phyloP scores from a whole-genome alignment of 2,888 invertebrate species.

The Tinea semifulvella region DNA sequence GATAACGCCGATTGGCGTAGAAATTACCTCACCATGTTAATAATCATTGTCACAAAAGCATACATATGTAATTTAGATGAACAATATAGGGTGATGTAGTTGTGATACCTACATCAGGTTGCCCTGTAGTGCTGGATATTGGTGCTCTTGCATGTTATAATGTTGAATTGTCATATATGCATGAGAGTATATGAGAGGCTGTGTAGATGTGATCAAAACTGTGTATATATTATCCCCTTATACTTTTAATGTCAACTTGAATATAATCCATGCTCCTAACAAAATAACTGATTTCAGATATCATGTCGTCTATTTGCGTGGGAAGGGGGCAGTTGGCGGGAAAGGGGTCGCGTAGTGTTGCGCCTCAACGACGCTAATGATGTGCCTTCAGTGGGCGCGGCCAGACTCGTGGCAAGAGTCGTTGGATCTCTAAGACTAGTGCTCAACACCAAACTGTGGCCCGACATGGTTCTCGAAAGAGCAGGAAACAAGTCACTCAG shows the following conservation, averaged over 20 bases:
- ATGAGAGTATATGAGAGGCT: too few relatives aligned
- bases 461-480: slow-evolving; percentile 90
- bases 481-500: slow-evolving; percentile 88
- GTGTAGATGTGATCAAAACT: too few relatives aligned
- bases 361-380: slow-evolving; percentile 80
- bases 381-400: slow-evolving; percentile 59
- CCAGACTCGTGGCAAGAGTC: slow-evolving; percentile 85
- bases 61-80: too few relatives aligned
- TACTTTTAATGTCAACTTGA: not conserved
- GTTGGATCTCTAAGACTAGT: slow-evolving; percentile 89
- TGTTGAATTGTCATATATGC: too few relatives aligned
- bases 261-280: not conserved
- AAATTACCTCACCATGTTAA: too few relatives aligned
- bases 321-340: slow-evolving; percentile 88
- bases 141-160: too few relatives aligned
- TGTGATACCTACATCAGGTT: too few relatives aligned
- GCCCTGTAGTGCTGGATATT: too few relatives aligned
- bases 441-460: slow-evolving; percentile 93
- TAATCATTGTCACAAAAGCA: too few relatives aligned
- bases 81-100: too few relatives aligned
- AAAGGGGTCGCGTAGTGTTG: slow-evolving; percentile 88
- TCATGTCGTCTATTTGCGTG: slow-evolving; percentile 91
- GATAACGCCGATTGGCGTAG: too few relatives aligned
- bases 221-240: too few relatives aligned
- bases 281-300: slow-evolving; percentile 69